Evolutionary conservation across 2,888 invertebrate genomes (phyloP), one percentile per base, ranked within the genome.

Genomic region (Lamellibrachia satsuma): DNA sequence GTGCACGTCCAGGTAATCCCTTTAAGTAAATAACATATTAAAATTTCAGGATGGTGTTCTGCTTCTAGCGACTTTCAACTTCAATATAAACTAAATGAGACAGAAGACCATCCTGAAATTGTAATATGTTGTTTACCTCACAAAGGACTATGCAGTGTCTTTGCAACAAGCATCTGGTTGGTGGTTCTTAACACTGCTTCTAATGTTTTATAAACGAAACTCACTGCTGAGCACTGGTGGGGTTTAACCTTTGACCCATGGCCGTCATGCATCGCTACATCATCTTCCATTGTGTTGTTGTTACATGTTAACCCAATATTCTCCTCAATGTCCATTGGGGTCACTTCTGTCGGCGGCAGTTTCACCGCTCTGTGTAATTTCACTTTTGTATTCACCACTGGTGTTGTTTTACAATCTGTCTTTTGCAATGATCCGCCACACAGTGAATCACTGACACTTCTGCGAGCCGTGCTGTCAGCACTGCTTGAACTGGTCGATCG

Each of bases 281-380:
- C 75, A 22, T 75, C n/a, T 75, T 75, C 75, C 6, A 22, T 75
- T 75, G 75, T 75, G 22, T 75, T 75, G 75, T 75, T 75, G 75
- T 39, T 39, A 39, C 75, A 75, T 75, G 15, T 75, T 22, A 6
- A 15, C 75, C 6, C 75, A 75, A 11, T 22, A n/a, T 75, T n/a
- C 75, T 75, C 75, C 3, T 75, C 75, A 75, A 75, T n/a, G 6
- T 75, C 75, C 75, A 75, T 75, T 22, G 75, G 75, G 6, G 22
- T 75, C 75, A 75, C 75, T 75, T 11, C 15, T n/a, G 22, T 22
- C 6, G 75, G 75, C 22, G 15, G 15, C 75, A 75, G 4, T 22
- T 75, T 75, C 75, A 75, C 75, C 75, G 75, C 75, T 75, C 75
- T 75, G 11, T 75, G 75, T 75, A 75, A 75, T n/a, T 75, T 75